Conservation (phyloP, 1,140 invertebrate genomes). For the Atta colombica region DNA sequence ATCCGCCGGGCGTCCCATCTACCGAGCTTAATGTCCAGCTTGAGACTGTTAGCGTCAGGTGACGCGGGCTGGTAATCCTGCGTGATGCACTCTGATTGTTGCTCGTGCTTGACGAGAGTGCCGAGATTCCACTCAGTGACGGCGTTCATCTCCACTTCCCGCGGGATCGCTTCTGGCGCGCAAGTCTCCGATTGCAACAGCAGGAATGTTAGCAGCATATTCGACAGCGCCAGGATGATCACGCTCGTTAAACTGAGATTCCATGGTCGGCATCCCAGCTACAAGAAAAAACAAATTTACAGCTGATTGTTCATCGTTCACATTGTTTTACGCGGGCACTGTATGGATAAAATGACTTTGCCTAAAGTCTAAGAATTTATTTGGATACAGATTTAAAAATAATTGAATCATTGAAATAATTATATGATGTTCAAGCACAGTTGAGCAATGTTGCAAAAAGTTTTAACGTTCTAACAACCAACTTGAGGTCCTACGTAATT, state of each 20-base stretch:
- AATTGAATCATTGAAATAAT: no score
- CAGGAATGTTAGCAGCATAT: constrained; percentile 90
- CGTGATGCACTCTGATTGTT: constrained; percentile 81
- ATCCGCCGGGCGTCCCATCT: constrained; percentile 90
- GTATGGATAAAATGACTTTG: no score
- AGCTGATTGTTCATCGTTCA: neutral
- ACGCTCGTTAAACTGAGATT: constrained; percentile 89
- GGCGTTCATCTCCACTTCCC: constrained; percentile 77
- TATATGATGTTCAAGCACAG: no score
- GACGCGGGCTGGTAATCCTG: constrained; percentile 78
- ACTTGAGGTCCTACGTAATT: no score
- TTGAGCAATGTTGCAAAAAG: no score
- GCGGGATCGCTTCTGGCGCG: constrained; percentile 67
- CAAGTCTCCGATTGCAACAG: constrained; percentile 88
- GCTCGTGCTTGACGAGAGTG: constrained; percentile 65
- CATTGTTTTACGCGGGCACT: neutral
- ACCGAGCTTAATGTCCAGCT: constrained; percentile 89
- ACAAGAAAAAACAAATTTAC: neutral
- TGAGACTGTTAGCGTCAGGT: constrained; percentile 86
- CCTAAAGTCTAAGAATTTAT: no score
- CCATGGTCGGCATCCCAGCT: constrained; percentile 90
- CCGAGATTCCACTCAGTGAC: constrained; percentile 79
- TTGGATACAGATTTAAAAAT: no score
- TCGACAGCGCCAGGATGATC: constrained; percentile 89
- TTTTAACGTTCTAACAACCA: no score